A percentile compares a stretch with the other conserved stretches of the same genome.
These are phyloP conservation scores for Phallusia fumigata DNA, from an alignment of 23 tunicate species.

Conservation along the genomic window DNA sequence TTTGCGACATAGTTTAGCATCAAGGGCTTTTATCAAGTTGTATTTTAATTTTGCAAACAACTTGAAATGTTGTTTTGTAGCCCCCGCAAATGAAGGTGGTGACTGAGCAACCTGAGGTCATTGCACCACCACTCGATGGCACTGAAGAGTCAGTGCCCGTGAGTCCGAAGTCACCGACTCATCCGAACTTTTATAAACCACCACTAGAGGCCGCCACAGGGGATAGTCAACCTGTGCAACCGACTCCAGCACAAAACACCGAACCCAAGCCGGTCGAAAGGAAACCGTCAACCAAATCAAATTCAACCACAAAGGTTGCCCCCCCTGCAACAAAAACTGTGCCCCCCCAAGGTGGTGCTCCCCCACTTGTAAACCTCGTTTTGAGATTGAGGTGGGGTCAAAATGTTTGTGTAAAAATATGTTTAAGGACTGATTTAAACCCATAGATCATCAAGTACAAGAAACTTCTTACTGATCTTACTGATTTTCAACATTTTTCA, in stretches of 20 bases:
- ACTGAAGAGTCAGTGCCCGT: constrained; percentile 29
- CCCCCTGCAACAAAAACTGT: neutral
- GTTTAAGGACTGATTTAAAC: too few species aligned
- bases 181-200: constrained; percentile 50
- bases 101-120: neutral
- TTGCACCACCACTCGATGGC: neutral
- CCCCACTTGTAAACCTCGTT: constrained; percentile 29
- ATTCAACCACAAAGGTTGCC: neutral
- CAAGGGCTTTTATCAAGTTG: too few species aligned
- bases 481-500: too few species aligned
- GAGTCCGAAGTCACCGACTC: constrained; percentile 56
- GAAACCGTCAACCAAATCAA: neutral
- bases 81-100: neutral
- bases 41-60: too few species aligned
- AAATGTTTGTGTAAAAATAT: too few species aligned
- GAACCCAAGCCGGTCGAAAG: neutral
- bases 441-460: too few species aligned
- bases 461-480: too few species aligned
- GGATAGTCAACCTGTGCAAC: neutral
- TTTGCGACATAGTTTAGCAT: too few species aligned
- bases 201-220: constrained; percentile 17
- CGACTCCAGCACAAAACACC: neutral
- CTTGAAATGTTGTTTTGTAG: neutral
- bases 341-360: neutral
- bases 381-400: constrained; percentile 31